Base-by-base conservation (phyloP, 2,797 vertebrate genomes). In the Leucoraja ocellata region DNA sequence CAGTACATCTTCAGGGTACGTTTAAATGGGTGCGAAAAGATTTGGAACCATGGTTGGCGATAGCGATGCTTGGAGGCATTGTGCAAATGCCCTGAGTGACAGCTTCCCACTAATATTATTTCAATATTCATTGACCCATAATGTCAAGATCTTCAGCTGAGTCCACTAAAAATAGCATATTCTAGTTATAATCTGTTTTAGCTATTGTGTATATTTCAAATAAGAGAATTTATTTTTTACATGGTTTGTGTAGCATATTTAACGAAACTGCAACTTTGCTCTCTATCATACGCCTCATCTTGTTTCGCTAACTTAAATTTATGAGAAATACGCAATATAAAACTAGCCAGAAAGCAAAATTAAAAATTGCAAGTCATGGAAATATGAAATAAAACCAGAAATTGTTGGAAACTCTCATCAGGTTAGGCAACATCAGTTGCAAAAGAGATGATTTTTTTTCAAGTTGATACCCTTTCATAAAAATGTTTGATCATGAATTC, bases 1-100 rank as follows among this genome's bases (percentile, higher is more conserved):
- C 84, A 88, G 84, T 88, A 68, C 63, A 88, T 88, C 84, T 68
- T 88, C 61, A 88, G 84, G 84, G 61, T 88, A 88, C 63, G 61
- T 88, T 88, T 88, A 65, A 88, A 32, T 88, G 84, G 63, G 84
- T 32, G n/a, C 61, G 63, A 32, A 65, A 65, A 88, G 84, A 88
- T 88, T 86, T 88, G 84, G 84, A 88, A 88, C 61, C 84, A 88
- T 88, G 63, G 61, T 88, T 88, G 84, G 84, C 61, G 65, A 63
- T 88, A 88, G 84, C n/a, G 84, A 36, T 88, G 63, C 84, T 88
- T 21, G 61, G 83, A 63, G 83, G 84, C 84, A 88, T 88, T 88
- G n/a, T 68, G 63, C n/a, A 88, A 88, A 88, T 88, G 84, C 84
- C 63, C 63, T 88, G 63, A 88, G 61, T n/a, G 63, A 68, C 14